These are phyloP conservation scores for Hylaeus volcanicus DNA, from an alignment of 1,140 invertebrate genomes.

Conservation along the genomic window DNA sequence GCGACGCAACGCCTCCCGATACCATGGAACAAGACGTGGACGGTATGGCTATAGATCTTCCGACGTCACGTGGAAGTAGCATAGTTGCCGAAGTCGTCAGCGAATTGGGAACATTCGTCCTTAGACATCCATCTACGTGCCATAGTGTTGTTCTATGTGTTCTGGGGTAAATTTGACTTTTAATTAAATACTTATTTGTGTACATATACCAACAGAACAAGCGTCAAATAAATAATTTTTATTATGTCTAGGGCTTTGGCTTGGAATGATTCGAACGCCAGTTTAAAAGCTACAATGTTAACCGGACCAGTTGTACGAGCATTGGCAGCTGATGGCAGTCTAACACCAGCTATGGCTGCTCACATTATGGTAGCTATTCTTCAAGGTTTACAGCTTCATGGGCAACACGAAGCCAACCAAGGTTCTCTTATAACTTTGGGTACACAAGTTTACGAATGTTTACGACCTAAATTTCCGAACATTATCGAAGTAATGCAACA, in stretches of 20 bases:
- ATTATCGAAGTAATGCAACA: conserved; percentile 86
- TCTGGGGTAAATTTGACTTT: conserved; percentile 77
- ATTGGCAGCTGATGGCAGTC: conserved; percentile 82
- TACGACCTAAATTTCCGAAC: conserved; percentile 88
- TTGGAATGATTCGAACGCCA: conserved; percentile 92
- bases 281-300: conserved; percentile 87
- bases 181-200: conserved; percentile 10
- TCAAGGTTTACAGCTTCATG: conserved; percentile 88
- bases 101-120: conserved; percentile 86
- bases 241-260: conserved; percentile 85
- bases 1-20: conserved; percentile 78
- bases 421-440: conserved; percentile 86
- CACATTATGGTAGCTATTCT: conserved; percentile 87
- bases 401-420: conserved; percentile 92
- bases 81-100: conserved; percentile 86
- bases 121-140: conserved; percentile 84
- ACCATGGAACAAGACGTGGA: conserved; percentile 85
- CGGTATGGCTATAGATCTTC: conserved; percentile 83
- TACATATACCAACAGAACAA: neutral
- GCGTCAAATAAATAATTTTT: neutral
- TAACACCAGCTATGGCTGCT: conserved; percentile 84
- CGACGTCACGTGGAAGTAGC: conserved; percentile 80
- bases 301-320: conserved; percentile 85
- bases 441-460: conserved; percentile 89
- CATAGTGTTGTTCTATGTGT: conserved; percentile 85